Conservation (phyloP, 2,797 vertebrate genomes). For the Nothura maculosa region DNA sequence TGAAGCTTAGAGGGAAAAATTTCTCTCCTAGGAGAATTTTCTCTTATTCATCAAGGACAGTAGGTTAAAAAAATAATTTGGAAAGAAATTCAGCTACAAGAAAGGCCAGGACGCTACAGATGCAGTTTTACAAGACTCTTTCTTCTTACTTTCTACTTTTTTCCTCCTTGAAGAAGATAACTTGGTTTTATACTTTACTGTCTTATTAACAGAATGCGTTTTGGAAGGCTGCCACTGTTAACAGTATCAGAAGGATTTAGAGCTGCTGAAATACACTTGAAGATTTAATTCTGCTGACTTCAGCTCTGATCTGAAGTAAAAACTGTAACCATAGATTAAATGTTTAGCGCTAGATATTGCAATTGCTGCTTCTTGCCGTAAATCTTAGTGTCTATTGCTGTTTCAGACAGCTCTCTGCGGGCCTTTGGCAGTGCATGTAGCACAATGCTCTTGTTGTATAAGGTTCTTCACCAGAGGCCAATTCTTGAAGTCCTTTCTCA, state of each 20-base stretch:
- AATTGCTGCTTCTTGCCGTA: constrained; percentile 80
- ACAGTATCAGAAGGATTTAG: constrained; percentile 87
- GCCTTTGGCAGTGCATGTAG: constrained; percentile 62
- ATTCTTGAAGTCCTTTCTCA: constrained; percentile 66
- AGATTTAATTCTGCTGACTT: constrained; percentile 88
- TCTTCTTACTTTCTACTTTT: constrained; percentile 51
- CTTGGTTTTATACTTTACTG: constrained; percentile 84
- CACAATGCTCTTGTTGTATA: constrained; percentile 69
- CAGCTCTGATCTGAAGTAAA: constrained; percentile 83
- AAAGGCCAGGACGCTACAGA: constrained; percentile 56
- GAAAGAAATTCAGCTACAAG: constrained; percentile 71
- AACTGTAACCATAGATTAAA: constrained; percentile 86
- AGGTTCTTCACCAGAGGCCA: constrained; percentile 74
- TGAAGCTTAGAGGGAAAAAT: constrained; percentile 41
- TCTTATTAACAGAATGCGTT: constrained; percentile 86
- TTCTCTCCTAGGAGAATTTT: constrained; percentile 43
- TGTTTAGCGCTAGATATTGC: constrained; percentile 84
- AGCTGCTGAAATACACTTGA: constrained; percentile 82
- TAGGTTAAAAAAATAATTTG: constrained; percentile 70
- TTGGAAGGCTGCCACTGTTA: constrained; percentile 85
- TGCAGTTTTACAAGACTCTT: constrained; percentile 66
- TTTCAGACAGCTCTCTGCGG: constrained; percentile 81
- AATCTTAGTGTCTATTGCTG: constrained; percentile 84
- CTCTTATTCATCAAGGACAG: constrained; percentile 61
- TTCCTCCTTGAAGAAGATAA: constrained; percentile 78